phyloP scores from a whole-genome alignment of 2,113 vertebrate species.

The Laticauda colubrina region DNA sequence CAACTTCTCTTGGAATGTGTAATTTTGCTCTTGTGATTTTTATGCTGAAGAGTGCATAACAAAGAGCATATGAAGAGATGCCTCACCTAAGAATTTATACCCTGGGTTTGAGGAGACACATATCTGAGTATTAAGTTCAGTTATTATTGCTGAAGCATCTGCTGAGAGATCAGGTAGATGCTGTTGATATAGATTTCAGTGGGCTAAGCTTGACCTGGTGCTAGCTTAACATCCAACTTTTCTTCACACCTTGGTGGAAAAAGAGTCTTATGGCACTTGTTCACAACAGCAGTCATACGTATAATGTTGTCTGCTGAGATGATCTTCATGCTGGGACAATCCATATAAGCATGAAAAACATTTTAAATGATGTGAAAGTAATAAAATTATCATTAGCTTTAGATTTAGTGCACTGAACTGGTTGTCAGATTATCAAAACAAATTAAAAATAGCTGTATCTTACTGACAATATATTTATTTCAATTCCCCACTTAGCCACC shows the following conservation, averaged over 20 bases:
- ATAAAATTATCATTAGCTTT: neutral
- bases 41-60: neutral
- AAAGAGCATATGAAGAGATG: neutral
- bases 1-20: neutral
- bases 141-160: neutral
- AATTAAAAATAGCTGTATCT: conserved; percentile 4
- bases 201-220: neutral
- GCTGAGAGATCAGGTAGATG: neutral
- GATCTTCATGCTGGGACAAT: neutral
- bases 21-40: neutral
- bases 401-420: neutral
- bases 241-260: neutral
- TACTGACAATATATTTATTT: conserved; percentile 21
- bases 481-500: neutral
- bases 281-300: neutral
- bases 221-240: neutral
- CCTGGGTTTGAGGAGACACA: neutral
- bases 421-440: neutral
- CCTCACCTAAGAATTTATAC: neutral
- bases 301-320: neutral
- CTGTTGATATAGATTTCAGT: neutral
- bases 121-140: neutral
- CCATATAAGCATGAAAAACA: neutral
- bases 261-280: neutral
- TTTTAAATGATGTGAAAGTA: neutral